Evolutionary conservation across 2,797 vertebrate species (phyloP).

Genomic region (Halcyon leucocephala): DNA sequence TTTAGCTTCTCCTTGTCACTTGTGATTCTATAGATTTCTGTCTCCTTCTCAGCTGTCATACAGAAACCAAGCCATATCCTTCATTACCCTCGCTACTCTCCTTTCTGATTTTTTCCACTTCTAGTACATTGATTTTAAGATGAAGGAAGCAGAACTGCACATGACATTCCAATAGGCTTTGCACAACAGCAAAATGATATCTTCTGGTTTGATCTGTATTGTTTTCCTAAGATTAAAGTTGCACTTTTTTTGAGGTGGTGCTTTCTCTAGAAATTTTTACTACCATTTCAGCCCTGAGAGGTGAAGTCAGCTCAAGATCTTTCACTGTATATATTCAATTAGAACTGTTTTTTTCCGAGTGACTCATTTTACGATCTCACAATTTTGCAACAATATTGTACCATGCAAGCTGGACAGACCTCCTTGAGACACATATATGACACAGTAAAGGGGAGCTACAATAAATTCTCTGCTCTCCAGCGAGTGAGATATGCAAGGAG

Average conservation of each 20-base stretch:
- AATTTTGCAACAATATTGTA: background rate
- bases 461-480: background rate
- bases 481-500: fast-evolving
- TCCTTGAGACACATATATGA: fast-evolving
- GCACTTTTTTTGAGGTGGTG: background rate
- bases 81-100: background rate
- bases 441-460: background rate
- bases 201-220: background rate
- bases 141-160: background rate
- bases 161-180: background rate
- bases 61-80: background rate
- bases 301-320: background rate
- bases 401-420: background rate
- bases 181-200: background rate
- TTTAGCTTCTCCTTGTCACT: background rate
- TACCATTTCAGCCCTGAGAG: background rate
- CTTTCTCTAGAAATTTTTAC: background rate
- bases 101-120: background rate
- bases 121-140: background rate
- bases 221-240: background rate
- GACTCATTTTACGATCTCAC: background rate
- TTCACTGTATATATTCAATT: background rate
- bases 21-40: background rate
- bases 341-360: background rate
- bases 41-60: background rate